phyloP scores from a whole-genome alignment of 2,797 vertebrate genomes.

The Chiloscyllium punctatum region DNA sequence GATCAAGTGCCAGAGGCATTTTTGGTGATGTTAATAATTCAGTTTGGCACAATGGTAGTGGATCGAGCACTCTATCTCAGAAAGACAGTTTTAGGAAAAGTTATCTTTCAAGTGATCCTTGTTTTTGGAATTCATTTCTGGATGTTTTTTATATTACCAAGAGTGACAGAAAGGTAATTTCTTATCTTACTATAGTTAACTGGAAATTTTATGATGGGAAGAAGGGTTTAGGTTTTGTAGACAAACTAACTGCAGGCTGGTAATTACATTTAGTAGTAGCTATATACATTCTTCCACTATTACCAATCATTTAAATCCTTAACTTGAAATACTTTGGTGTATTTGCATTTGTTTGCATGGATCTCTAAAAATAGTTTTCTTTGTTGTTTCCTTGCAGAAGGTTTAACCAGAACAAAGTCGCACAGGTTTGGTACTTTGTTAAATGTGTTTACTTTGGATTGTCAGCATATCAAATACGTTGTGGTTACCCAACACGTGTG shows the following conservation, averaged over 20 bases:
- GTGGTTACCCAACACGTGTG: constrained; percentile 92
- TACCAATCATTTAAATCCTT: neutral
- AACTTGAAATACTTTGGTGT: neutral
- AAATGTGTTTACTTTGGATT: constrained; percentile 98
- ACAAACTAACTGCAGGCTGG: neutral
- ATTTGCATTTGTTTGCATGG: neutral
- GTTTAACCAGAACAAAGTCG: constrained; percentile 88
- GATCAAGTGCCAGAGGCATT: constrained; percentile 93
- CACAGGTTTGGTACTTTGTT: constrained; percentile 98
- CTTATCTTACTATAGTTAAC: neutral
- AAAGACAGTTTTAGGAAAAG: constrained; percentile 93
- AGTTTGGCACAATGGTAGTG: constrained; percentile 97
- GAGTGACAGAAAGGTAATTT: constrained; percentile 81
- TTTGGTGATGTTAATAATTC: constrained; percentile 96
- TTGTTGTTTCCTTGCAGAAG: constrained; percentile 64
- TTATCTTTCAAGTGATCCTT: constrained; percentile 93
- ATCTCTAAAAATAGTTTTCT: neutral
- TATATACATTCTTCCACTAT: neutral
- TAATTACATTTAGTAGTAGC: neutral
- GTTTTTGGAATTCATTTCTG: constrained; percentile 98
- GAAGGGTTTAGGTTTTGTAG: neutral
- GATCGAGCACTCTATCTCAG: constrained; percentile 91
- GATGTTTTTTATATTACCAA: constrained; percentile 98
- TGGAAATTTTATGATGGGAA: neutral
- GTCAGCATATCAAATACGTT: constrained; percentile 98